Evolutionary conservation across 1,140 invertebrate species (phyloP).

Genomic region (Rhyzopertha dominica): DNA sequence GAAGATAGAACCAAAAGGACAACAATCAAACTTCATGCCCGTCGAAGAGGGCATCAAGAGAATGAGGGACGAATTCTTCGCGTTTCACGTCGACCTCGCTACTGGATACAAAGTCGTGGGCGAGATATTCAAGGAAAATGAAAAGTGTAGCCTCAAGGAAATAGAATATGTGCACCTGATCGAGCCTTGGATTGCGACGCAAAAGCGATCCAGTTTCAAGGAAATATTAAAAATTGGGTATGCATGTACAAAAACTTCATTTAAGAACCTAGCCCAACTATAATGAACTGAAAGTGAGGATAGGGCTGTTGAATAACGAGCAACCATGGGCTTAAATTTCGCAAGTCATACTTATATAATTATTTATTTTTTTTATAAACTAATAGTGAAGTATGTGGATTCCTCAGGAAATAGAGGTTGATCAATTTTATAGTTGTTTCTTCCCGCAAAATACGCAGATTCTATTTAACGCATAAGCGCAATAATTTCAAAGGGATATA

Average conservation of each 20-base stretch:
- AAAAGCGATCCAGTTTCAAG: slow-evolving; percentile 52
- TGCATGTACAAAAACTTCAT: slow-evolving; percentile 19
- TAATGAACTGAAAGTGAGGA: too few relatives aligned
- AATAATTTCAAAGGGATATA: too few relatives aligned
- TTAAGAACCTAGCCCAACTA: too few relatives aligned
- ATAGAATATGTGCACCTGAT: slow-evolving; percentile 53
- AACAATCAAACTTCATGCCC: slow-evolving; percentile 49
- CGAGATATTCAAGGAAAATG: slow-evolving; percentile 56
- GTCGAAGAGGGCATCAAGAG: slow-evolving; percentile 53
- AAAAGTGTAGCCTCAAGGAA: slow-evolving; percentile 59
- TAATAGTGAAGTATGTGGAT: too few relatives aligned
- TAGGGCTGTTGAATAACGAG: background rate
- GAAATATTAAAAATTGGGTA: slow-evolving; percentile 59
- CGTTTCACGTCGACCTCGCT: slow-evolving; percentile 56
- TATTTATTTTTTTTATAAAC: too few relatives aligned
- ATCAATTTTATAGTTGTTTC: too few relatives aligned
- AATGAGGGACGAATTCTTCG: slow-evolving; percentile 54
- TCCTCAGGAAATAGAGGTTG: too few relatives aligned
- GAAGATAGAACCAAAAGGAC: slow-evolving; percentile 54
- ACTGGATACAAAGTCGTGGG: slow-evolving; percentile 55
- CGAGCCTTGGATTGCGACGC: slow-evolving; percentile 52
- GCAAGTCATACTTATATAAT: slow-evolving; percentile 6
- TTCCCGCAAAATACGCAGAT: too few relatives aligned
- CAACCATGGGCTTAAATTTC: background rate
- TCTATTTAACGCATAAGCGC: too few relatives aligned